phyloP scores from a whole-genome alignment of 1,140 invertebrate species.

The Melipona quadrifasciata region DNA sequence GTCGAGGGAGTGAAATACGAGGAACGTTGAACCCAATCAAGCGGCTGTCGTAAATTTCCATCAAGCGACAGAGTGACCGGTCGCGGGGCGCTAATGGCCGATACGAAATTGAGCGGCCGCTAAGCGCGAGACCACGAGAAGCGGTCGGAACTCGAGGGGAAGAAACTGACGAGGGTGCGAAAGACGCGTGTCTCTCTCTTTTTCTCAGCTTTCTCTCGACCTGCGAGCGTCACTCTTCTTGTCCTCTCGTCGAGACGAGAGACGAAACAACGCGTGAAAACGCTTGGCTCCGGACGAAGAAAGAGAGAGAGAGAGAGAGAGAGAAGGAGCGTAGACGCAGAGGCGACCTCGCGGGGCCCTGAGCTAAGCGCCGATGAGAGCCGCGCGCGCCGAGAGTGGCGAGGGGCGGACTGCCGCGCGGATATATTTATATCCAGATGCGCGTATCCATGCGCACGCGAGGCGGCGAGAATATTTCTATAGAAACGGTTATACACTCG shows the following conservation, averaged over 20 bases:
- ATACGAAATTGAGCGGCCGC: slow-evolving; percentile 64
- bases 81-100: slow-evolving; percentile 61
- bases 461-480: slow-evolving; percentile 75
- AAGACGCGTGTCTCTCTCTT: too few species aligned
- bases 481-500: slow-evolving; percentile 75
- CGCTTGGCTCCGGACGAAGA: too few species aligned
- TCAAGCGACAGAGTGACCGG: slow-evolving; percentile 67
- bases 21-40: slow-evolving; percentile 80
- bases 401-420: slow-evolving; percentile 5
- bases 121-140: neutral
- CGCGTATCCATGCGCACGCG: slow-evolving; percentile 34
- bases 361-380: neutral
- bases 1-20: slow-evolving; percentile 72
- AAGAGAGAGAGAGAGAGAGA: too few species aligned
- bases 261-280: too few species aligned
- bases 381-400: neutral
- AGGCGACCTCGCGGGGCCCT: neutral
- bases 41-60: slow-evolving; percentile 80
- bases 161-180: too few species aligned
- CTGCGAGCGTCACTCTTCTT: too few species aligned
- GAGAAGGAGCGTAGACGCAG: neutral
- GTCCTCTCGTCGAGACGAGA: too few species aligned
- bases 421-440: slow-evolving; percentile 40
- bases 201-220: too few species aligned
- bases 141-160: too few species aligned